These are phyloP conservation scores for Rhagium mordax DNA, from an alignment of 2,888 invertebrate species.

Conservation along the genomic window DNA sequence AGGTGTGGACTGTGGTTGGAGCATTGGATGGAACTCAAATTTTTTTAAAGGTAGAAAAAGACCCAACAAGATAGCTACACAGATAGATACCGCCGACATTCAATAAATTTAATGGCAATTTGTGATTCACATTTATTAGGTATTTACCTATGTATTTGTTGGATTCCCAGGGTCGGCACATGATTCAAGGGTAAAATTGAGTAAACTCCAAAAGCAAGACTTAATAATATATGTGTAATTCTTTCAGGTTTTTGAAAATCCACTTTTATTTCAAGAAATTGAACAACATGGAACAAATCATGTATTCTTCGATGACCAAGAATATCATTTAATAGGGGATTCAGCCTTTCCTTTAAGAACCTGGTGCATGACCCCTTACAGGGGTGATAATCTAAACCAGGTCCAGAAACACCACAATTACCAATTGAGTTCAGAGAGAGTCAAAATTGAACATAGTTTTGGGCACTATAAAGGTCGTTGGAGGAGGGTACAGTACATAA, in stretches of 20 bases:
- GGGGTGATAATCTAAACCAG: not conserved
- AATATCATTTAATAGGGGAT: not conserved
- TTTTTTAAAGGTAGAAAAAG: not conserved
- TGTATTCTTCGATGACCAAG: not conserved
- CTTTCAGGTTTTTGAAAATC: not conserved
- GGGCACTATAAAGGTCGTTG: not conserved
- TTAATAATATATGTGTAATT: no score
- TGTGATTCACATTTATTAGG: conserved; percentile 35
- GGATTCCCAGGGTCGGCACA: conserved; percentile 49
- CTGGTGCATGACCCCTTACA: not conserved
- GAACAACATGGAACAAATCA: not conserved
- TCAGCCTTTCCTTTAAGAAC: not conserved
- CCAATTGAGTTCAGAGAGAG: not conserved
- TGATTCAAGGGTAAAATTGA: conserved; percentile 39
- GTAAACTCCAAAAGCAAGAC: no score
- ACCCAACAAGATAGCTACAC: conserved; percentile 9
- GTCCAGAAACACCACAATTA: not conserved
- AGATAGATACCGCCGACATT: conserved; percentile 39
- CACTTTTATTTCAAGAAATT: not conserved
- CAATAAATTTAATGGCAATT: conserved; percentile 47
- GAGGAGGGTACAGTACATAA: not conserved
- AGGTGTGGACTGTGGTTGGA: no score
- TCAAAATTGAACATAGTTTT: not conserved
- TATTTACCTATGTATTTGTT: conserved; percentile 45
- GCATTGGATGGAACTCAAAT: not conserved